Evolutionary conservation across 2,888 invertebrate genomes (phyloP), one percentile per base, ranked within the genome.

Genomic region (Orchesella flavescens): DNA sequence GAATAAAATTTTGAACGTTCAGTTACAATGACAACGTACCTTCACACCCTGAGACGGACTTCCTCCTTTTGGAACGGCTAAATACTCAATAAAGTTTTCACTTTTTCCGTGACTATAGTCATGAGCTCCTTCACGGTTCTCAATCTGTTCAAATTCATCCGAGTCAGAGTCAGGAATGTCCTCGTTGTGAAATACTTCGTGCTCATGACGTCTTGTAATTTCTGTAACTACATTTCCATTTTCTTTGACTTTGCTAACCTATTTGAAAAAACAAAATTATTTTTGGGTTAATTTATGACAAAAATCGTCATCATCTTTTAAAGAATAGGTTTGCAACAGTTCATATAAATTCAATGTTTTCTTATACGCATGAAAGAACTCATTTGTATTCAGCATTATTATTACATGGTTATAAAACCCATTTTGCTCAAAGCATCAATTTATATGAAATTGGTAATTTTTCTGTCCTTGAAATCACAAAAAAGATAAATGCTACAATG

Each of bases 211-310:
- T 86, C 94, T 95, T 87, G 88, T 90, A 89, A 86, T 90, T 91
- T 97, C 96, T 10, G 96, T 96, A 87, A 96, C 93, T 89, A 97
- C 93, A 86, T 94, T 94, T 46, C 97, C 97, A 91, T 96, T 95
- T 49, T 94, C 93, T 87, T 94, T 93, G 68, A 95, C 92, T 66
- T 95, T 94, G 89, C 94, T 94, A 85, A 94, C 92, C 90, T 95
- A 66, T 9, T 44, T 21, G 46, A 24, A 79, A 24, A 79, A 34
- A 34, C 4, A 65, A 61, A 44, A 53, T 19, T 53, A 19, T 55
- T 21, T 1, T 55, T 21, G n/a, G 21, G 34, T 24, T 9, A 71
- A 72, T 55, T 23, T 23, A 15, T 24, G 19, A 53, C 49, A 24
- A 17, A 53, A 49, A 24, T 10, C 9, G n/a, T 13, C 44, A 15